Percentiles rank a stretch among this genome's conserved stretches.
Conservation (phyloP, 2,797 vertebrate species). For the Propithecus perrieri region DNA sequence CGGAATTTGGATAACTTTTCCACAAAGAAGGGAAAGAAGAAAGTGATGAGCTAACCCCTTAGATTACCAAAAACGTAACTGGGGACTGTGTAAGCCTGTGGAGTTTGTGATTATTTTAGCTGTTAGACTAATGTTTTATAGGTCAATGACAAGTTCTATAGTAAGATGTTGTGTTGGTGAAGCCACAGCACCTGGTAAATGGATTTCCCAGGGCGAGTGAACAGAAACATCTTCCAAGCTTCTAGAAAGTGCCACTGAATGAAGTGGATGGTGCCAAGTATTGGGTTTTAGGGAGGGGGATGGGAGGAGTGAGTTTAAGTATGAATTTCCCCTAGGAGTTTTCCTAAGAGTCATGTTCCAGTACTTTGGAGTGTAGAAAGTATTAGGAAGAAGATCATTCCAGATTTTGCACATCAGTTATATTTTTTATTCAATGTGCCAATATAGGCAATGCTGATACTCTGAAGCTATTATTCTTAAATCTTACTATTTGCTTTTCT, state of each 20-base stretch:
- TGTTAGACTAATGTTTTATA: neutral
- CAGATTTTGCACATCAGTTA: neutral
- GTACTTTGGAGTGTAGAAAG: neutral
- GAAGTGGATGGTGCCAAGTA: neutral
- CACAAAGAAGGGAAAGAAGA: neutral
- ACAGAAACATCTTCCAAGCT: conserved; percentile 23
- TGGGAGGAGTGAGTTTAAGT: neutral
- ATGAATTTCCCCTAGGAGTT: neutral
- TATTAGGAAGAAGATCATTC: neutral
- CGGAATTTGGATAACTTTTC: neutral
- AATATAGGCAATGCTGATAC: neutral
- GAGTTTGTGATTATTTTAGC: neutral
- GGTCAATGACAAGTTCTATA: neutral
- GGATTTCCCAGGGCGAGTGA: conserved; percentile 23
- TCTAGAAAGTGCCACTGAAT: neutral
- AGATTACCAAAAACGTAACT: neutral
- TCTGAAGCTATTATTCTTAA: neutral
- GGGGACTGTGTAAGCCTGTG: neutral
- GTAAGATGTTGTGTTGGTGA: neutral
- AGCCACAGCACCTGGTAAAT: neutral
- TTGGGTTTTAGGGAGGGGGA: neutral
- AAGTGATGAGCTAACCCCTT: neutral
- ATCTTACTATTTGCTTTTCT: neutral
- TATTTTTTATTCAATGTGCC: neutral
- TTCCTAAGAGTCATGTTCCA: neutral